Evolutionary conservation across 2,113 vertebrate species (phyloP), one percentile per base, ranked within the genome.

Genomic region (Scomber scombrus): DNA sequence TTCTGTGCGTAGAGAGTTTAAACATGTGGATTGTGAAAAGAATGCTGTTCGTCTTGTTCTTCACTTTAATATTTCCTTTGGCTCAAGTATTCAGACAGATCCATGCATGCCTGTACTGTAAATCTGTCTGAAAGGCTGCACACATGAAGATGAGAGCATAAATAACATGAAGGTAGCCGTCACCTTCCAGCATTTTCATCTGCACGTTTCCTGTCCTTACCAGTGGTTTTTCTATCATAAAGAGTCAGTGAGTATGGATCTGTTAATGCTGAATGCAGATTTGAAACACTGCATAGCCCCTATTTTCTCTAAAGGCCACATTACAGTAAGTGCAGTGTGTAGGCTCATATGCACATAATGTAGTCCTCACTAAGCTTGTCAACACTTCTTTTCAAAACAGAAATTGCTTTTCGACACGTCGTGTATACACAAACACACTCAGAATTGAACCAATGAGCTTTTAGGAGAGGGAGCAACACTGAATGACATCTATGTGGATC

Each of bases 351-450:
- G 40, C 46, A 71, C 74, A 78, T 75, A 71, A 82, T 79, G 45
- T 49, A 4, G 54, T 72, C 61, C 29, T 75, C 6, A 47, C 19
- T 72, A 3, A 3, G 23, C 43, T n/a, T 76, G 52, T 85, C 87
- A 80, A 74, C 84, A 75, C 56, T 85, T 81, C 64, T 64, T 43
- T 67, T 84, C n/a, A 51, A 64, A 65, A 78, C 54, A 45, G 49
- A 61, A 70, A 50, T 57, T 40, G 31, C 81, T 77, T 75, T 66
- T 77, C n/a, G 11, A 34, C 58, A 66, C 45, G 2, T 45, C 13
- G 18, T 21, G 19, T 34, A n/a, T 4, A 26, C 51, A 62, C 16
- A 34, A n/a, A 46, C 18, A 18, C 52, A 46, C 58, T 2, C n/a
- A 29, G 1, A 19, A 19, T 16, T 12, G 13, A 34, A 13, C 43